These are phyloP conservation scores for Polylopha cassiicola DNA, from an alignment of 2,888 invertebrate species.

Conservation along the genomic window DNA sequence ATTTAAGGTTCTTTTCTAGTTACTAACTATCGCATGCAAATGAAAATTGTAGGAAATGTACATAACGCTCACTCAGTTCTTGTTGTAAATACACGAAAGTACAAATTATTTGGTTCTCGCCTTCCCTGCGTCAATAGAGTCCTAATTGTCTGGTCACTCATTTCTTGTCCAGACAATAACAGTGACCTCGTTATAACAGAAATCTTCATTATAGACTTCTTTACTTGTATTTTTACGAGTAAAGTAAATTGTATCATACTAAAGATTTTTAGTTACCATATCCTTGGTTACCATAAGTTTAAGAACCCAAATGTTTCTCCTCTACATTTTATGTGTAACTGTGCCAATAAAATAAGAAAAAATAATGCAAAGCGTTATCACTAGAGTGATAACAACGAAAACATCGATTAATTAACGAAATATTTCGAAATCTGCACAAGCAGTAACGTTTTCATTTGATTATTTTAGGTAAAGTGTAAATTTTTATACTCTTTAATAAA, in stretches of 20 bases:
- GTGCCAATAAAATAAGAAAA: conserved; percentile 39
- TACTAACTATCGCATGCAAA: conserved; percentile 51
- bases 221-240: no score
- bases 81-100: conserved; percentile 63
- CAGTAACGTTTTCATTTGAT: conserved; percentile 41
- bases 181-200: no score
- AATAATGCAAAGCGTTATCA: conserved; percentile 26
- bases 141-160: no score
- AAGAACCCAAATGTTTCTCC: conserved; percentile 35
- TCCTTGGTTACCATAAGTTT: conserved; percentile 49
- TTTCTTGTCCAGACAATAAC: no score
- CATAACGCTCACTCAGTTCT: conserved; percentile 44
- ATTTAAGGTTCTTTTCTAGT: conserved; percentile 46
- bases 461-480: conserved; percentile 60
- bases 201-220: no score
- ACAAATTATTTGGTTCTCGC: no score
- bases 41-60: conserved; percentile 47
- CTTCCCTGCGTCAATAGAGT: no score
- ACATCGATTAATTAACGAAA: conserved; percentile 23
- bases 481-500: conserved; percentile 74
- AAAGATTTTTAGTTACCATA: no score
- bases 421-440: conserved; percentile 31
- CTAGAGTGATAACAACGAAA: conserved; percentile 26
- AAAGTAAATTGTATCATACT: no score
- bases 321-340: conserved; percentile 28